These are phyloP conservation scores for Phocoena sinus DNA, from an alignment of 2,113 vertebrate species.

Conservation along the genomic window DNA sequence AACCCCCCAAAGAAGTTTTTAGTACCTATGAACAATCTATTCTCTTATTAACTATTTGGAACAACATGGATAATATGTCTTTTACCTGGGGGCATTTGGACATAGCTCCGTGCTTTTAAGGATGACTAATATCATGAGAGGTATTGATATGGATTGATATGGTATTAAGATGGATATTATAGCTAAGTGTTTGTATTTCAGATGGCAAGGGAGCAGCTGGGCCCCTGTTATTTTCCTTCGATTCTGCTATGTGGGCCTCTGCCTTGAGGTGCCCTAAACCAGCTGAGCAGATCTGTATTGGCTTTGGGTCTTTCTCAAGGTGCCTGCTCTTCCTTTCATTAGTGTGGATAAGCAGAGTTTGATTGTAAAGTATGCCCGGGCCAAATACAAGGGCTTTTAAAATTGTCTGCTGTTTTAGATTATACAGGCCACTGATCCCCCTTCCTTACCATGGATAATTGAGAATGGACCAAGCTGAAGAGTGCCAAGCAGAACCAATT, in stretches of 20 bases:
- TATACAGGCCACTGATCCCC: conserved; percentile 66
- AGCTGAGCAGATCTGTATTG: background rate
- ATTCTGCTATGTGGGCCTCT: background rate
- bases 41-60: background rate
- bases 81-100: background rate
- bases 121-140: background rate
- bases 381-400: conserved; percentile 66
- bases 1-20: background rate
- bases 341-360: conserved; percentile 68
- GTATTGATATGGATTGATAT: background rate
- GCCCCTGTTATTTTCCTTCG: background rate
- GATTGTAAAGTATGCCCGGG: conserved; percentile 61
- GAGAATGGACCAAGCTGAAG: conserved; percentile 55
- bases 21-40: background rate
- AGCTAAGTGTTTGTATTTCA: background rate
- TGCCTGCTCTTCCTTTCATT: conserved; percentile 54
- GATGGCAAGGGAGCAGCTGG: background rate
- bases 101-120: background rate
- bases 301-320: conserved; percentile 55
- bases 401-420: conserved; percentile 69
- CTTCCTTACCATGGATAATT: conserved; percentile 61
- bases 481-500: conserved; percentile 68
- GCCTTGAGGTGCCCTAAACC: background rate
- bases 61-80: background rate
- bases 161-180: background rate